Evolutionary conservation across 2,888 invertebrate genomes (phyloP), one percentile per base, ranked within the genome.

Genomic region (Ennomos fuscantarius): DNA sequence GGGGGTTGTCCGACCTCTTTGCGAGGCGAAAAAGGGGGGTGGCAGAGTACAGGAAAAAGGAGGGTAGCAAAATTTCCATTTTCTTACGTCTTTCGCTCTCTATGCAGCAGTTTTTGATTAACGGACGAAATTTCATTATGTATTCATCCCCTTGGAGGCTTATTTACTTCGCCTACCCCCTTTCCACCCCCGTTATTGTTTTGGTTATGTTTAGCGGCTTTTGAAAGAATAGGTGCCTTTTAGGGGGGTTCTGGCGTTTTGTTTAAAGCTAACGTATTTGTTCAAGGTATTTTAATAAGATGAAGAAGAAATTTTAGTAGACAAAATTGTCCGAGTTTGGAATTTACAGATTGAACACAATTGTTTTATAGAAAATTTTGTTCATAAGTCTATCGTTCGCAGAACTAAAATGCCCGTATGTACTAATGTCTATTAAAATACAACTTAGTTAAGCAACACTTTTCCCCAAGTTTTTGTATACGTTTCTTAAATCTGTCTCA

Each of bases 41-140:
- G 53, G 83, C 76, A 73, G 78, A 73, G 77, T 78, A 90, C 91
- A 91, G 91, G 91, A 92, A 92, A 91, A 92, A 92, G 91, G 91
- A 92, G 91, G 91, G 91, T 82, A 82, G 91, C 88, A 90, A 92
- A 91, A 92, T 92, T 92, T 92, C 90, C 90, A 90, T 90, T 90
- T 90, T 90, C 90, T 90, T 90, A 82, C 89, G 90, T 87, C 88
- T 89, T 90, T 89, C 83, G 75, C 76, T 79, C 78, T 79, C 84
- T 90, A 86, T 86, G 88, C 89, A 88, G 87, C 88, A 90, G 83
- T 90, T 89, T 91, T 90, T 90, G 91, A 91, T 90, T 90, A 91
- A 90, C 91, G 91, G 89, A 89, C 89, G 82, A 86, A 87, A 89
- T 89, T 89, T 89, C 89, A 91, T 92, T 90, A 90, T 87, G 83